Evolutionary conservation across 1,140 invertebrate species (phyloP).

Genomic region (Lepidurus arcticus): DNA sequence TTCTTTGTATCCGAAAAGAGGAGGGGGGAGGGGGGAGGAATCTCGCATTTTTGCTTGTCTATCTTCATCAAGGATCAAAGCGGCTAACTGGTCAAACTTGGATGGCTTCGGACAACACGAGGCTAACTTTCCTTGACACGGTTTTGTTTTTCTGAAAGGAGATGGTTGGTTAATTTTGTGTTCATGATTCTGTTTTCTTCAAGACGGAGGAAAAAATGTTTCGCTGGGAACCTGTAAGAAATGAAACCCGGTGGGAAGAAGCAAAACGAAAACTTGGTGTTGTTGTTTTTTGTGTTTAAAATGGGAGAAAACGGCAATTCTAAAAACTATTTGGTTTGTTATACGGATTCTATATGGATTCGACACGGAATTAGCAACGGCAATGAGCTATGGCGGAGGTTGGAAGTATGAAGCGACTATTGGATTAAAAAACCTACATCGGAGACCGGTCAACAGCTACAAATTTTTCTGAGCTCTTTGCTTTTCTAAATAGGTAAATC

Average conservation of each 20-base stretch:
- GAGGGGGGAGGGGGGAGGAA: neutral
- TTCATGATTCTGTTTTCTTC: neutral
- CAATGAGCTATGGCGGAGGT: neutral
- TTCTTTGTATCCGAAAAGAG: neutral
- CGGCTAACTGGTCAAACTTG: constrained; percentile 21
- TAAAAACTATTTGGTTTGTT: constrained; percentile 1
- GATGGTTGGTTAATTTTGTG: neutral
- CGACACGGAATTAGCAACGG: constrained; percentile 13
- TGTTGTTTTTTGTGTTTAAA: neutral
- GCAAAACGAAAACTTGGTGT: neutral
- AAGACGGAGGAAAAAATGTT: neutral
- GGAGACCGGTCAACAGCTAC: neutral
- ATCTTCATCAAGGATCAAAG: neutral
- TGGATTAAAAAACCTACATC: neutral
- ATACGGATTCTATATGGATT: constrained; percentile 9
- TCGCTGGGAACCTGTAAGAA: neutral
- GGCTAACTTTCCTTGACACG: constrained; percentile 21
- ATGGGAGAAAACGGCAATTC: constrained; percentile 16
- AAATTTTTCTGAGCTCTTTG: neutral
- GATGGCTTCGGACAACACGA: constrained; percentile 20
- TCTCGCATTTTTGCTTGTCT: neutral
- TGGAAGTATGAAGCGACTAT: constrained; percentile 6
- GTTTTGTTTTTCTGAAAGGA: constrained; percentile 15
- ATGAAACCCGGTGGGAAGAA: constrained; percentile 21
- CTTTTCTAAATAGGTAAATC: neutral